These are phyloP conservation scores for Trachelus tabidus DNA, from an alignment of 2,888 invertebrate genomes.

Conservation along the genomic window DNA sequence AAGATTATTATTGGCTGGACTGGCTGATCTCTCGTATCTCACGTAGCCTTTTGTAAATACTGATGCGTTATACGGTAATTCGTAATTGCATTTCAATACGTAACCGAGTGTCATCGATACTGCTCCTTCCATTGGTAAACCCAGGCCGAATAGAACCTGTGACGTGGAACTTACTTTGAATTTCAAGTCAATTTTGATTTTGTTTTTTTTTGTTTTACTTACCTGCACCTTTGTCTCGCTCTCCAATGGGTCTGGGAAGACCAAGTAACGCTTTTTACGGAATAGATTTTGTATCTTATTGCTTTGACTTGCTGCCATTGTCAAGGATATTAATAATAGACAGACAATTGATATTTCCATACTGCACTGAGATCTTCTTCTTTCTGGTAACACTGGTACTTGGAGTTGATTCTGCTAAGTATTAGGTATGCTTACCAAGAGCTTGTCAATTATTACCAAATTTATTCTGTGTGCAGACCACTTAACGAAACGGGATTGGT, in stretches of 20 bases:
- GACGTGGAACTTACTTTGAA: neutral
- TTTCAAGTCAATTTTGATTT: neutral
- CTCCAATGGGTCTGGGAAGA: constrained; percentile 46
- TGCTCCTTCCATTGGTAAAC: constrained; percentile 74
- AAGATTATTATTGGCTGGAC: neutral
- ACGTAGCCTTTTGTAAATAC: constrained; percentile 68
- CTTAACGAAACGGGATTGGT: constrained; percentile 31
- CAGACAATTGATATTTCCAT: neutral
- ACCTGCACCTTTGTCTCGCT: neutral
- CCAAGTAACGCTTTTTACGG: constrained; percentile 40
- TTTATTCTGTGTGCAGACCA: constrained; percentile 35
- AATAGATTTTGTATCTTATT: constrained; percentile 22
- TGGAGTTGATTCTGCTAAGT: neutral
- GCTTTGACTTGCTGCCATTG: too few species aligned
- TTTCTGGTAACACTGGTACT: neutral
- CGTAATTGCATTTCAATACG: constrained; percentile 76
- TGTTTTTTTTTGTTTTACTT: neutral
- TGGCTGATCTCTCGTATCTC: constrained; percentile 35
- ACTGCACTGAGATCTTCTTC: neutral
- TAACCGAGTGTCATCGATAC: constrained; percentile 74
- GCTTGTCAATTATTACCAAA: constrained; percentile 25
- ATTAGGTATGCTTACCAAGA: neutral
- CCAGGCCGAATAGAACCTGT: constrained; percentile 76
- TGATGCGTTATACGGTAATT: constrained; percentile 73
- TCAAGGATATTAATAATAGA: neutral